Conservation (phyloP, 2,113 vertebrate genomes). For the Spea multiplicata region DNA sequence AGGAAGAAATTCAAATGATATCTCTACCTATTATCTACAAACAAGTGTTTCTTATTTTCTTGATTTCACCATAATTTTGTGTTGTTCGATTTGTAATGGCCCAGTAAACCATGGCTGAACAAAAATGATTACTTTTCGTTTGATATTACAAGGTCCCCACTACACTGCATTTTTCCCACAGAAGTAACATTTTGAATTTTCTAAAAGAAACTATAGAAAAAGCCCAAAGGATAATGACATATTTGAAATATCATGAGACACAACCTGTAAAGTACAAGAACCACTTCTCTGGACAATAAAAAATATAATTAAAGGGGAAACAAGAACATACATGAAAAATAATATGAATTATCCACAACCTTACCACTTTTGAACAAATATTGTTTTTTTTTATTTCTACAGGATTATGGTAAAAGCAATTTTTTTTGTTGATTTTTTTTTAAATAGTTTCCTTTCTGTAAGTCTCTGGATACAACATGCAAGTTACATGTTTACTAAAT, state of each 20-base stretch:
- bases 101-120: not conserved
- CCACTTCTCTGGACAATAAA: not conserved
- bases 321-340: no score
- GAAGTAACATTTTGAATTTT: conserved; percentile 1
- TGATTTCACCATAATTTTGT: not conserved
- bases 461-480: no score
- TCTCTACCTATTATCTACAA: no score
- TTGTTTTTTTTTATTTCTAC: no score
- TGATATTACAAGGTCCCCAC: not conserved
- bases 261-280: not conserved
- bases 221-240: conserved; percentile 15
- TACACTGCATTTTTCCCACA: not conserved
- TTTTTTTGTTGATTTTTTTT: no score
- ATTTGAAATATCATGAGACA: conserved; percentile 12
- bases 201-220: conserved; percentile 5
- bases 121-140: not conserved
- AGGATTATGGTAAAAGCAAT: no score
- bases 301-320: no score
- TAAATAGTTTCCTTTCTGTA: no score
- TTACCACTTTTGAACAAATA: no score
- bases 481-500: no score
- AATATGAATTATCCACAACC: no score
- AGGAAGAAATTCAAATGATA: not conserved
- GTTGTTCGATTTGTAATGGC: not conserved
- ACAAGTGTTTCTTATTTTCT: no score